These are phyloP conservation scores for Radopholus similis DNA, from an alignment of 1,140 invertebrate species.

Conservation along the genomic window DNA sequence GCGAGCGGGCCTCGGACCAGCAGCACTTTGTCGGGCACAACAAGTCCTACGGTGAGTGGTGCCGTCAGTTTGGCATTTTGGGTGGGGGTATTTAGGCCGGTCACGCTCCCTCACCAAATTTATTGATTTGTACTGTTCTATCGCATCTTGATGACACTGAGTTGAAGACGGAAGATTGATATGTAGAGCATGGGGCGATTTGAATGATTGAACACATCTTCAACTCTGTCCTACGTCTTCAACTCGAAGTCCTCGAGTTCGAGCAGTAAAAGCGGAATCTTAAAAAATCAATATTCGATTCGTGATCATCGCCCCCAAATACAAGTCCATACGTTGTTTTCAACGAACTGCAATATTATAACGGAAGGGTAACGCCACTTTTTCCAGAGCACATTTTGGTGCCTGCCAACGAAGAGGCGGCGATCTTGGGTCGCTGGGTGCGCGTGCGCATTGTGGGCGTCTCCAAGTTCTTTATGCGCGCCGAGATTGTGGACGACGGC, in stretches of 20 bases:
- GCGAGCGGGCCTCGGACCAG: conserved; percentile 85
- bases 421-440: conserved; percentile 35
- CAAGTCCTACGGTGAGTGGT: conserved; percentile 73
- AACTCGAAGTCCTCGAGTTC: no score
- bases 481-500: conserved; percentile 4
- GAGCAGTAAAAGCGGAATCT: no score
- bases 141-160: no score
- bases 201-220: no score
- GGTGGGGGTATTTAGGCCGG: not conserved
- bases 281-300: no score
- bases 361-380: not conserved
- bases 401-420: conserved; percentile 13
- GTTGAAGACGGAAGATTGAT: no score
- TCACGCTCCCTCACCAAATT: no score
- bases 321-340: not conserved
- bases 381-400: conserved; percentile 67
- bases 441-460: conserved; percentile 47
- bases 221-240: no score
- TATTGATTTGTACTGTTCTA: no score
- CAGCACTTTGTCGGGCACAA: conserved; percentile 88
- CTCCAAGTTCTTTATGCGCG: conserved; percentile 53
- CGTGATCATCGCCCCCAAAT: not conserved
- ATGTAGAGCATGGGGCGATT: no score
- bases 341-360: not conserved
- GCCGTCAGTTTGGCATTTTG: not conserved